phyloP scores from a whole-genome alignment of 2,797 vertebrate genomes.

The Pseudochirops corinnae region DNA sequence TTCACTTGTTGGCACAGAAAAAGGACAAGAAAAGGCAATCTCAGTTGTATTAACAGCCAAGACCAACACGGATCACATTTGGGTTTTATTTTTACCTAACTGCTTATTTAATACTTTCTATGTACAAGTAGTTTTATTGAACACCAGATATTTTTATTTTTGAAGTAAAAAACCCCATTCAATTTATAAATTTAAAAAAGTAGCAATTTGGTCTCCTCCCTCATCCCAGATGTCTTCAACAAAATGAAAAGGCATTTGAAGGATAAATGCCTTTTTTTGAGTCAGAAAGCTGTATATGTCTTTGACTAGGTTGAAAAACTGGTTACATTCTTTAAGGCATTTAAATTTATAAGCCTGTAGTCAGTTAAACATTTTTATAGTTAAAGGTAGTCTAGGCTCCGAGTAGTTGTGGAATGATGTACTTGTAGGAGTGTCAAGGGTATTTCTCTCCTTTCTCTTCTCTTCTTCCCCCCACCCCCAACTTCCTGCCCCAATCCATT shows the following conservation, averaged over 20 bases:
- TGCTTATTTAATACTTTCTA: not conserved
- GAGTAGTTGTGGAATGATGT: not conserved
- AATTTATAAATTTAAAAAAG: slow-evolving; percentile 22
- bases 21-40: slow-evolving; percentile 2
- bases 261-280: not conserved
- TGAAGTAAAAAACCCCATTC: slow-evolving; percentile 42
- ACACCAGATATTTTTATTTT: slow-evolving; percentile 36
- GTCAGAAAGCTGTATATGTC: not conserved
- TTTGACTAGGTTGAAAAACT: not conserved
- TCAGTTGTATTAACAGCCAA: slow-evolving; percentile 29
- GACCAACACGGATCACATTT: not conserved
- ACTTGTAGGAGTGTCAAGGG: not conserved
- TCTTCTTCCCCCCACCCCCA: not conserved
- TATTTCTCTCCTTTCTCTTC: not conserved
- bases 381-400: not conserved
- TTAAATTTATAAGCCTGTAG: not conserved
- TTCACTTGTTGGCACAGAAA: slow-evolving; percentile 39
- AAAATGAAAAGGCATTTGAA: not conserved
- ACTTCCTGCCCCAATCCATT: no score
- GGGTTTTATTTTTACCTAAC: not conserved
- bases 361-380: not conserved
- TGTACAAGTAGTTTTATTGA: not conserved
- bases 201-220: not conserved
- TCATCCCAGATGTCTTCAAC: not conserved
- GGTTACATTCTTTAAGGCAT: not conserved